These are phyloP conservation scores for Cyanistes caeruleus DNA, from an alignment of 2,113 vertebrate species.

Conservation along the genomic window DNA sequence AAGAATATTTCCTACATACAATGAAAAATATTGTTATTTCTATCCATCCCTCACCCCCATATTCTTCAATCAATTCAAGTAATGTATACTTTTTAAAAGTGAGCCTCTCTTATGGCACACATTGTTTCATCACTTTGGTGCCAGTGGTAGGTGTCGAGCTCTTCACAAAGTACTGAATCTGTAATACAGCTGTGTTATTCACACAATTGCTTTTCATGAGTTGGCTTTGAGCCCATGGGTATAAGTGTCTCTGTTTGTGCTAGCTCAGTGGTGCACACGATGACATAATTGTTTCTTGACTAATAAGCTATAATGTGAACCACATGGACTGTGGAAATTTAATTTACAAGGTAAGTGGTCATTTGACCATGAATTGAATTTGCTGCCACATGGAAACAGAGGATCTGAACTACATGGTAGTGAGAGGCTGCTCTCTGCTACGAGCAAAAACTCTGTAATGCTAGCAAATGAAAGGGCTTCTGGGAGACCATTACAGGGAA, in stretches of 20 bases:
- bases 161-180: not conserved
- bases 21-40: not conserved
- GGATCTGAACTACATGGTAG: accelerated
- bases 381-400: accelerated
- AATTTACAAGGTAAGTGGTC: conserved; percentile 1
- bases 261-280: not conserved
- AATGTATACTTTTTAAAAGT: not conserved
- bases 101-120: not conserved
- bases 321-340: not conserved
- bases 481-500: not conserved
- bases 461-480: not conserved
- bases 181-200: not conserved
- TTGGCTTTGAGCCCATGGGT: not conserved
- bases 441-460: accelerated
- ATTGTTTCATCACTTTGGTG: not conserved
- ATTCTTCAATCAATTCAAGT: not conserved
- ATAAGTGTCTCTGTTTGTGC: not conserved
- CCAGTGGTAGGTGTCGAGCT: not conserved
- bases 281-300: conserved; percentile 1
- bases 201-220: not conserved
- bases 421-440: not conserved
- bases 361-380: not conserved
- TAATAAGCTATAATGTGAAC: not conserved
- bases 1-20: not conserved
- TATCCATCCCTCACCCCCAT: not conserved